Evolutionary conservation across 2,888 invertebrate genomes (phyloP), one percentile per base, ranked within the genome.

Genomic region (Junonia oenone): DNA sequence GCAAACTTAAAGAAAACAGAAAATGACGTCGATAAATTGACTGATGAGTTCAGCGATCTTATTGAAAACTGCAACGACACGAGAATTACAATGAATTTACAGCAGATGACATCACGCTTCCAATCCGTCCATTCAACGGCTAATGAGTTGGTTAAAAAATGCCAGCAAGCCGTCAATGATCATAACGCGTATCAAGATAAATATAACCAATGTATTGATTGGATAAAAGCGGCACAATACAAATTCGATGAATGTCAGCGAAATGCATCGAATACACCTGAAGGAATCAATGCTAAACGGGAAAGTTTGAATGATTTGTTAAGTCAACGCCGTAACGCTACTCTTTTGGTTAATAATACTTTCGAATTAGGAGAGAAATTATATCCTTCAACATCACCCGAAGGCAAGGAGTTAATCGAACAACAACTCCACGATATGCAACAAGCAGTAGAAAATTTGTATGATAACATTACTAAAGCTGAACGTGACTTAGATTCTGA

Each of bases 81-180:
- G 0, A 93, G 97, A 72, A 95, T 97, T 56, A 95, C 97, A 1
- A 95, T 96, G 62, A 97, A 95, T 74, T 93, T 97, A 27, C 97
- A 98, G 75, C 97, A 97, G 80, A 94, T 97, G 59, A 95, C 96
- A 0, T 97, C 97, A 4, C 91, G 97, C 56, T 97, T 97, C 88
- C 97, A 97, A 77, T 95, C 97, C 0, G 94, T 97, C 46, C 96
- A 97, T 78, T 93, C 94, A 0, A 97, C 97, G 0, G 94, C 96
- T 1, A 96, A 95, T 84, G 97, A 98, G 81, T 93, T 98, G 27
- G 93, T 97, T 0, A 97, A 97, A 78, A 98, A 97, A 83, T 97
- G 97, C 71, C 97, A 97, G 69, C 96, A 97, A 86, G 95, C 97
- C 5, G 94, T 96, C 0, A 91, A 92, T 51, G 97, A 97, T 72